Evolutionary conservation across 2,113 vertebrate species (phyloP), one percentile per base, ranked within the genome.

Genomic region (Solea solea): DNA sequence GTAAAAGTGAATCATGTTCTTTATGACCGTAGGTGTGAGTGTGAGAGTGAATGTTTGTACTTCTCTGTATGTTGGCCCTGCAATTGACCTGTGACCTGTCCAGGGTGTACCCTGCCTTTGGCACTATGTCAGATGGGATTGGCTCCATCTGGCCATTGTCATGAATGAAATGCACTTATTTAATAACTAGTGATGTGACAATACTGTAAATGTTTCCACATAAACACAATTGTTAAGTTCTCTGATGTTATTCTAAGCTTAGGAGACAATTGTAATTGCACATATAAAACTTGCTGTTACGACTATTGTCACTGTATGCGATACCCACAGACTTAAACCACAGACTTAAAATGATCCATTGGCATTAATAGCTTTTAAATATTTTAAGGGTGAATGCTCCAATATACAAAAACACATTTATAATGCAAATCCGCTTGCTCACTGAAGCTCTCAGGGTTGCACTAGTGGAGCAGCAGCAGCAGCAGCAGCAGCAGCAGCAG

Each of bases 161-260:
- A 88, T 95, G 91, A 95, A 95, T 95, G 90, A 95, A 91, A 85
- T 78, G 80, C 8, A 78, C 74, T 86, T 70, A 58, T 69, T 77
- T 53, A 65, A 76, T 72, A 56, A 42, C 57, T 60, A 69, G 70
- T 67, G 55, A 57, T 57, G 63, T 85, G 81, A 69, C 80, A 87
- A 21, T 58, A 62, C 51, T 53, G 11, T 4, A 21, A 21, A 16
- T 9, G 44, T 10, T 52, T 58, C 9, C 11, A 64, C 42, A 3
- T 45, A 16, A 73, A 68, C 7, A 50, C 48, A 9, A 63, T 41
- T 50, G 41, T 59, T 64, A 50, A 42, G 54, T 42, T 64, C 9
- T 65, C 39, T 45, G 15, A 50, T 5, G n/a, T 34, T 27, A 44
- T 44, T 55, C 8, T 10, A 40, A 52, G 14, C 7, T 25, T 21